Percentiles rank a stretch among this genome's conserved stretches.
Evolutionary conservation across 2,888 invertebrate genomes (phyloP).

Genomic region (Ichneumoninae sp.): DNA sequence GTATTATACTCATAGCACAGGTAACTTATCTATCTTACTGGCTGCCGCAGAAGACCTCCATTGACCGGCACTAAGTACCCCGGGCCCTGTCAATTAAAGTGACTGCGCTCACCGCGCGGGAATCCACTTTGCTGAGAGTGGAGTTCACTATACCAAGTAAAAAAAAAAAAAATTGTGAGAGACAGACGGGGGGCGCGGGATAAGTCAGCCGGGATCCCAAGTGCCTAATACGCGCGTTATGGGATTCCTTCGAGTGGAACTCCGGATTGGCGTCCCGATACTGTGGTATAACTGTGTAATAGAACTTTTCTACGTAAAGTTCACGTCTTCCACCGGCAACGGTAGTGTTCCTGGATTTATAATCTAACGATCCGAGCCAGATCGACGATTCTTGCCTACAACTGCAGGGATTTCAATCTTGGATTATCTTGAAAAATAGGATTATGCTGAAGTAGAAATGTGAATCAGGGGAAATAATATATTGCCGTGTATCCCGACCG

Average conservation of each 20-base stretch:
- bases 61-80: constrained; percentile 62
- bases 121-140: constrained; percentile 38
- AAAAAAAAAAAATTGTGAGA: constrained; percentile 45
- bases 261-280: constrained; percentile 25
- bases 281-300: constrained; percentile 25
- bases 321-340: constrained; percentile 28
- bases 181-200: constrained; percentile 50
- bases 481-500: background rate
- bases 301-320: constrained; percentile 34
- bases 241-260: constrained; percentile 36
- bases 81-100: constrained; percentile 67
- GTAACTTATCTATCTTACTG: constrained; percentile 34
- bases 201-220: constrained; percentile 39
- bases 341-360: constrained; percentile 39
- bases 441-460: background rate
- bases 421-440: background rate
- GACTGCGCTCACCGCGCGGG: constrained; percentile 54
- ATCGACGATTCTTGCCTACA: background rate
- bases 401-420: background rate
- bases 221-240: constrained; percentile 51
- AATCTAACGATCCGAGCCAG: background rate
- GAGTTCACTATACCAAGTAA: constrained; percentile 30
- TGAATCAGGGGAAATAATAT: background rate
- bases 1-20: constrained; percentile 21
- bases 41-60: constrained; percentile 53